Percentiles rank a stretch among this genome's conserved stretches.
Evolutionary conservation across 2,888 invertebrate genomes (phyloP).

Genomic region (Megastigmus dorsalis): DNA sequence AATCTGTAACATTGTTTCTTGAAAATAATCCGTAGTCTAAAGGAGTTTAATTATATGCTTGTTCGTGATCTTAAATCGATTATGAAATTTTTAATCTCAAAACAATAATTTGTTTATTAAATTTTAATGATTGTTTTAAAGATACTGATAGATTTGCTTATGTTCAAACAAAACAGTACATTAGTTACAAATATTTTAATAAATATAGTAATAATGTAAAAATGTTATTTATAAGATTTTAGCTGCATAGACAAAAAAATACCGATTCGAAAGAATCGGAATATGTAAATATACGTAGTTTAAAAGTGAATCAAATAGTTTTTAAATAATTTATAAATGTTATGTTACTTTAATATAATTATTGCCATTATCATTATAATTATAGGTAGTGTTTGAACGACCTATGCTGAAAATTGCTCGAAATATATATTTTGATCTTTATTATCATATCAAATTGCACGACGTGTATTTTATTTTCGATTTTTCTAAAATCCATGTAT

Average conservation of each 20-base stretch:
- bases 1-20: no score
- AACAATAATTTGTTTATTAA: no score
- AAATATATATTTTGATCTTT: constrained; percentile 22
- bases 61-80: no score
- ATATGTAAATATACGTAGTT: constrained; percentile 35
- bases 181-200: not conserved
- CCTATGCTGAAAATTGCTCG: not conserved
- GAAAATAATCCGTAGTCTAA: no score
- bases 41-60: no score
- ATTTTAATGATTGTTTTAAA: no score
- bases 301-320: constrained; percentile 1
- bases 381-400: not conserved
- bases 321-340: constrained; percentile 25
- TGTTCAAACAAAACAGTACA: not conserved
- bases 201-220: constrained; percentile 14
- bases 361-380: constrained; percentile 7
- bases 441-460: not conserved
- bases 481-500: no score
- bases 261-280: constrained; percentile 3
- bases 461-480: not conserved
- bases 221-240: constrained; percentile 17
- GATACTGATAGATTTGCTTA: not conserved
- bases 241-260: not conserved
- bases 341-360: not conserved
- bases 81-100: no score